A percentile compares a stretch with the other conserved stretches of the same genome.
These are phyloP conservation scores for Tarsius wallacei DNA, from an alignment of 2,797 vertebrate genomes.

Conservation along the genomic window DNA sequence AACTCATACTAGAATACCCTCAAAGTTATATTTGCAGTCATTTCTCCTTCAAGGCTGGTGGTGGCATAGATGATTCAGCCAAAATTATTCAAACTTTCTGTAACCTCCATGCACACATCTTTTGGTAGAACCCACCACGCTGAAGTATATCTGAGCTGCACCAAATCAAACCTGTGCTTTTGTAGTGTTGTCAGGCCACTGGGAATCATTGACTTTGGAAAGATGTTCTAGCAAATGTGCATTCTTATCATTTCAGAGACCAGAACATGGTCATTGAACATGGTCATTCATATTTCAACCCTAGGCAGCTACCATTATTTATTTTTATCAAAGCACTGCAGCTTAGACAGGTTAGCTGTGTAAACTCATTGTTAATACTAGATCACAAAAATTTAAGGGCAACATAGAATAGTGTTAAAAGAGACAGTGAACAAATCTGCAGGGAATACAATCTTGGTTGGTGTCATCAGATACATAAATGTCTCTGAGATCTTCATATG, in stretches of 20 bases:
- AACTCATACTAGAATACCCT: not conserved
- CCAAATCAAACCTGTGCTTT: not conserved
- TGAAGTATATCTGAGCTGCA: not conserved
- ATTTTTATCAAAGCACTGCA: not conserved
- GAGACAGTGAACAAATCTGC: not conserved
- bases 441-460: not conserved
- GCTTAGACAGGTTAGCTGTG: not conserved
- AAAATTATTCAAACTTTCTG: not conserved
- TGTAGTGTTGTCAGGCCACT: not conserved
- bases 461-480: not conserved
- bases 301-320: not conserved
- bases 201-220: not conserved
- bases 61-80: not conserved
- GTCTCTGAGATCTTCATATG: not conserved
- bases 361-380: not conserved
- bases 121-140: not conserved
- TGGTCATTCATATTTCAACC: not conserved
- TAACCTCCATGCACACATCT: not conserved
- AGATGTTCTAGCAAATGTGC: not conserved
- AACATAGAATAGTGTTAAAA: not conserved
- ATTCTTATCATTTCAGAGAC: not conserved
- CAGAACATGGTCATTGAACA: not conserved
- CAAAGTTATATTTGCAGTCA: not conserved
- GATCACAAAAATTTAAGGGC: not conserved
- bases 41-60: not conserved